Percentiles rank a stretch among this genome's conserved stretches.
Conservation (phyloP, 2,888 invertebrate species). For the Cantharis nigra region DNA sequence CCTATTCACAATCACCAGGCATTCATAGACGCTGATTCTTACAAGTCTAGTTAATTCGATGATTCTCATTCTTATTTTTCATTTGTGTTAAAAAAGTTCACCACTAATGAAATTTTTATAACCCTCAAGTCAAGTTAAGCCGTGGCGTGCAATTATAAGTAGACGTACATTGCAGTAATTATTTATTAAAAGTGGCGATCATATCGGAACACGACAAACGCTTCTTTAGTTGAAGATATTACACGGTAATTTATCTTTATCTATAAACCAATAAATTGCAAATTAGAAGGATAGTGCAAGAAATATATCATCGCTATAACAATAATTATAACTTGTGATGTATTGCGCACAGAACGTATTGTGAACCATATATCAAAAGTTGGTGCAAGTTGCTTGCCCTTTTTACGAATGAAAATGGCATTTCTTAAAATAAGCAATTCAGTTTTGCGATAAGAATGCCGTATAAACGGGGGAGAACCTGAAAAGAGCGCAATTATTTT, state of each 20-base stretch:
- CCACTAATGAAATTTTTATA: background rate
- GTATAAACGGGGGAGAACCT: conserved; percentile 18
- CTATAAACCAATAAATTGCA: conserved; percentile 48
- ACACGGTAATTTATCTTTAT: conserved; percentile 41
- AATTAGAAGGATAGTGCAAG: conserved; percentile 47
- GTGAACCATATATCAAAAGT: conserved; percentile 33
- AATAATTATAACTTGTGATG: conserved; percentile 47
- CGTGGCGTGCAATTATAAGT: background rate
- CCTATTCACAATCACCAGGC: conserved; percentile 45
- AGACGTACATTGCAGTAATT: conserved; percentile 2
- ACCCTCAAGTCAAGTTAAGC: background rate
- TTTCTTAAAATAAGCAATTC: conserved; percentile 24
- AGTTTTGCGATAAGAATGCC: conserved; percentile 25
- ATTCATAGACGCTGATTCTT: conserved; percentile 41
- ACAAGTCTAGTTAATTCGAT: conserved; percentile 37
- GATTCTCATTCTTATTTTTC: conserved; percentile 21
- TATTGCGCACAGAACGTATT: conserved; percentile 20
- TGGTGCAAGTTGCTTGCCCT: conserved; percentile 16
- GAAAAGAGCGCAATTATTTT: conserved; percentile 22
- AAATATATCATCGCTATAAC: conserved; percentile 49
- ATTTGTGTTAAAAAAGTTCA: background rate
- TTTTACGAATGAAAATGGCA: conserved; percentile 22
- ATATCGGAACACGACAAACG: conserved; percentile 19
- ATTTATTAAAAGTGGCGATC: conserved; percentile 23
- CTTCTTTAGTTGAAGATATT: conserved; percentile 33